Evolutionary conservation across 2,113 vertebrate genomes (phyloP).

Genomic region (Limnothrissa miodon): DNA sequence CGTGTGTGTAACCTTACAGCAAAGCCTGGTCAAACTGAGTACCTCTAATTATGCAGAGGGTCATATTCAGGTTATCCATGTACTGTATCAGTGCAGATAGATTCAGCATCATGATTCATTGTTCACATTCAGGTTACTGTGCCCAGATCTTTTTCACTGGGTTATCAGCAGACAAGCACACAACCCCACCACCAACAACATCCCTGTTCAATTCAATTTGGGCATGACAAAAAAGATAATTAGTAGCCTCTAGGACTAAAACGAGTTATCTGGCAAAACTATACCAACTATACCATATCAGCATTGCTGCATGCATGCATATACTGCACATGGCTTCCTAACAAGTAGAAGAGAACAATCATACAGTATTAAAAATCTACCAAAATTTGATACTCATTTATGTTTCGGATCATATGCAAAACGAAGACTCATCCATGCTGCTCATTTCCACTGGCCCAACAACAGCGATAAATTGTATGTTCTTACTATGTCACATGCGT

Average conservation of each 20-base stretch:
- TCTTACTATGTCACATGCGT: neutral
- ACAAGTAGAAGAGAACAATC: neutral
- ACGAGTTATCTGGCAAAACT: neutral
- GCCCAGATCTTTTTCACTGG: constrained; percentile 4
- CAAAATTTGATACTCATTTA: neutral
- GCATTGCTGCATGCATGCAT: neutral
- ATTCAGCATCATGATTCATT: neutral
- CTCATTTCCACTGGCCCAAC: neutral
- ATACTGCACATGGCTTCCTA: neutral
- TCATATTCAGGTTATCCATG: constrained; percentile 39
- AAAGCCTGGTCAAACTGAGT: constrained; percentile 25
- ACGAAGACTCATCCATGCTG: neutral
- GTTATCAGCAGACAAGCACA: neutral
- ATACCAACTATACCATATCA: too few relatives aligned
- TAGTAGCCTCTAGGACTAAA: neutral
- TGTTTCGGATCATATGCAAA: neutral
- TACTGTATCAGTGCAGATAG: constrained; percentile 15
- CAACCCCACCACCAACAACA: neutral
- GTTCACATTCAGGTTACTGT: constrained; percentile 24
- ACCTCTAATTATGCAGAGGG: constrained; percentile 37
- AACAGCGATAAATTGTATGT: neutral
- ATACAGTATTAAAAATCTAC: neutral
- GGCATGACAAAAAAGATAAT: neutral
- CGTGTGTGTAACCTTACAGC: neutral
- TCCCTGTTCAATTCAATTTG: neutral